These are phyloP conservation scores for Sphinx pinastri DNA, from an alignment of 2,888 invertebrate species.

Conservation along the genomic window DNA sequence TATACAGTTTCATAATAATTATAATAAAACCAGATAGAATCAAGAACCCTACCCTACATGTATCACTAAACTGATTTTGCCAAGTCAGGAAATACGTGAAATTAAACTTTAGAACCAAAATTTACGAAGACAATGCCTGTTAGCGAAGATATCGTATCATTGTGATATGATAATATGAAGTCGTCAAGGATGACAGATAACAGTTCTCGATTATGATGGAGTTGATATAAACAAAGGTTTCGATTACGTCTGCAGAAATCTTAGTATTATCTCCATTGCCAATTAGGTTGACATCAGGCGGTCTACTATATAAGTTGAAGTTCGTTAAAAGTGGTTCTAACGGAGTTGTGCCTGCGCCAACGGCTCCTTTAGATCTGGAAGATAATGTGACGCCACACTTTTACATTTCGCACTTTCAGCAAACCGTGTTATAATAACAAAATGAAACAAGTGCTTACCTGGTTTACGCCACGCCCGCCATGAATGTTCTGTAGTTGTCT, in stretches of 20 bases:
- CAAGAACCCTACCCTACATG: no score
- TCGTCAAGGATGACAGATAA: background rate
- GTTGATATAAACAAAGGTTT: background rate
- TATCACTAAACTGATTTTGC: no score
- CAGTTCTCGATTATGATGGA: background rate
- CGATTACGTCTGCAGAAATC: background rate
- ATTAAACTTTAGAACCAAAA: no score
- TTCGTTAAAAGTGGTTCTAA: no score
- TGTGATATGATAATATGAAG: background rate
- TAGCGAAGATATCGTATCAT: background rate
- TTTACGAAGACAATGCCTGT: background rate
- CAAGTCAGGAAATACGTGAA: no score
- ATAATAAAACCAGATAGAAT: no score
- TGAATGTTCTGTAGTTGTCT: slow-evolving; percentile 24
- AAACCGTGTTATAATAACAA: slow-evolving; percentile 31
- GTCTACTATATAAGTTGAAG: no score
- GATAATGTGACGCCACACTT: background rate
- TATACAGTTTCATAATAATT: no score
- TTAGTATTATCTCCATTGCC: background rate
- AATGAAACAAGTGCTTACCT: slow-evolving; percentile 31
- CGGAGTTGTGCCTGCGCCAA: no score
- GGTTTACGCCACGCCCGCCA: slow-evolving; percentile 1
- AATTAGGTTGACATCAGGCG: no score
- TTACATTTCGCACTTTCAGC: slow-evolving; percentile 1
- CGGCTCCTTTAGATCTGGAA: no score